phyloP scores from a whole-genome alignment of 2,113 vertebrate species.

The Oreochromis spilurus region DNA sequence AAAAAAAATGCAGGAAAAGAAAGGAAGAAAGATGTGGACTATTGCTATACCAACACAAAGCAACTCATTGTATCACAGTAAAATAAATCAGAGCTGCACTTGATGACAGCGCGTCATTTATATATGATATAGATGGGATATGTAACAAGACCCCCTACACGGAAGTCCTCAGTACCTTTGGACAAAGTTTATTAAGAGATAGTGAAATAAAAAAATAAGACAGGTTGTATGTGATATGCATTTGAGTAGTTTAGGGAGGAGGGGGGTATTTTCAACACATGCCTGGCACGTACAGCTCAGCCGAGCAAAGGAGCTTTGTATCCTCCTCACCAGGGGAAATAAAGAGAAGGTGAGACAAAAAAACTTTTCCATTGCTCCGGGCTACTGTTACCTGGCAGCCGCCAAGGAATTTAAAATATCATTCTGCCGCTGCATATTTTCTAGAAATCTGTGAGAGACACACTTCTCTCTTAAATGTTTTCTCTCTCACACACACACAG shows the following conservation, averaged over 20 bases:
- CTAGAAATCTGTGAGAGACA: constrained; percentile 44
- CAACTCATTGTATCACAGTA: neutral
- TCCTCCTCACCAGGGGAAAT: constrained; percentile 73
- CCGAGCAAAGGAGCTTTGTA: constrained; percentile 67
- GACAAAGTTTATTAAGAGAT: constrained; percentile 30
- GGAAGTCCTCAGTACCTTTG: constrained; percentile 2
- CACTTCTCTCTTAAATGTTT: constrained; percentile 12
- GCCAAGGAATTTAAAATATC: constrained; percentile 71
- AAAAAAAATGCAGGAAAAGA: neutral
- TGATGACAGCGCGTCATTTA: neutral
- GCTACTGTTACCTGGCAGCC: constrained; percentile 69
- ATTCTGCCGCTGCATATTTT: constrained; percentile 64
- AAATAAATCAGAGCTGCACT: neutral
- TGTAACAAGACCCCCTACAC: constrained; percentile 16
- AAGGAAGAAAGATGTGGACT: neutral
- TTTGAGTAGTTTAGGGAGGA: constrained; percentile 28
- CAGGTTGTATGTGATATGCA: constrained; percentile 22
- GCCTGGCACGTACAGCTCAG: constrained; percentile 68
- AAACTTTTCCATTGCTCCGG: constrained; percentile 66
- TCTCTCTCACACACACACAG: neutral
- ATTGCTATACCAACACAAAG: neutral
- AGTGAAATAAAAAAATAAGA: constrained; percentile 3
- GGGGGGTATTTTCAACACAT: constrained; percentile 57
- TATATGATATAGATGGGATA: neutral
- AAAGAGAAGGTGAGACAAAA: constrained; percentile 72